Percentiles rank a stretch among this genome's conserved stretches.
Conservation (phyloP, 2,888 invertebrate genomes). For the Galeopsomyia nigrocyanea region DNA sequence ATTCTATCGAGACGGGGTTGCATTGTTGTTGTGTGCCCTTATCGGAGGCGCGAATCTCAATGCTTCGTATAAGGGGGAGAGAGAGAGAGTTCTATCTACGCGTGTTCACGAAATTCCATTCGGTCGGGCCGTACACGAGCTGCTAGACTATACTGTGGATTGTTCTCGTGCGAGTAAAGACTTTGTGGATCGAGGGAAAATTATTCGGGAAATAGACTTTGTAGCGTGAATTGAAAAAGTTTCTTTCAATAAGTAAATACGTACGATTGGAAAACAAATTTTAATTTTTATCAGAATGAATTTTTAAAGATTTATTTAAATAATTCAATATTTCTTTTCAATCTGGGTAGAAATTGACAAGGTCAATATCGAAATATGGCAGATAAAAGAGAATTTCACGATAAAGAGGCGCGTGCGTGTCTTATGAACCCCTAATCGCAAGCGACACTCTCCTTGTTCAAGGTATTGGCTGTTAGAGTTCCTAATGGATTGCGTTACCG, state of each 20-base stretch:
- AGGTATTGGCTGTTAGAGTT: conserved; percentile 66
- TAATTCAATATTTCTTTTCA: no score
- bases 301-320: no score
- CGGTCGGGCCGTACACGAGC: background rate
- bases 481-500: conserved; percentile 68
- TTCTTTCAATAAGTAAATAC: no score
- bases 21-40: conserved; percentile 61
- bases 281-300: no score
- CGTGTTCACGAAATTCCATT: no score
- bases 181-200: conserved; percentile 29
- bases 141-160: conserved; percentile 13
- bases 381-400: conserved; percentile 57
- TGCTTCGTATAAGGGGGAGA: no score
- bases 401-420: conserved; percentile 39
- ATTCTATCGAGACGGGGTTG: conserved; percentile 63
- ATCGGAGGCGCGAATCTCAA: conserved; percentile 61
- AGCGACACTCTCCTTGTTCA: conserved; percentile 52
- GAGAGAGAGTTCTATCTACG: no score
- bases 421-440: conserved; percentile 56
- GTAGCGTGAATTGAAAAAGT: no score
- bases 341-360: no score
- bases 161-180: conserved; percentile 10
- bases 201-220: no score
- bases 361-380: no score
- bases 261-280: no score